Conservation (phyloP, 2,888 invertebrate species). For the Lysandra bellargus region DNA sequence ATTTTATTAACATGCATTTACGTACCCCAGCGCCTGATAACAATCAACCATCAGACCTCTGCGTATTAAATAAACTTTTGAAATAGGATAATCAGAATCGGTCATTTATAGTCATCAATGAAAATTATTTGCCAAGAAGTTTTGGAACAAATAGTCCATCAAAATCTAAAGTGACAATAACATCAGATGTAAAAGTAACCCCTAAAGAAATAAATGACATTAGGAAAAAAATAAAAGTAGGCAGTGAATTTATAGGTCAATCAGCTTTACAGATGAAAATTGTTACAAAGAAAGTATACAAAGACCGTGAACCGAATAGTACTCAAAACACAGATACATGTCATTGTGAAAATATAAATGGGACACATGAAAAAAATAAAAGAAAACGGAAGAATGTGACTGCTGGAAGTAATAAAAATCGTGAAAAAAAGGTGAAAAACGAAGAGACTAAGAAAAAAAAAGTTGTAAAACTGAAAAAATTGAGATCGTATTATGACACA, state of each 20-base stretch:
- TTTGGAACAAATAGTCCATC: constrained; percentile 2
- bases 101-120: constrained; percentile 12
- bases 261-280: constrained; percentile 30
- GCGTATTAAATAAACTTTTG: background rate
- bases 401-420: background rate
- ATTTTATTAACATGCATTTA: constrained; percentile 16
- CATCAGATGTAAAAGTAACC: constrained; percentile 1
- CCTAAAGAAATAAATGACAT: constrained; percentile 1
- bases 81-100: background rate
- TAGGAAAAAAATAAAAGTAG: constrained; percentile 17
- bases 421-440: constrained; percentile 25
- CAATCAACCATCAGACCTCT: background rate
- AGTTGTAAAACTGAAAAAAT: constrained; percentile 22
- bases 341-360: background rate
- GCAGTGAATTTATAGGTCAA: constrained; percentile 27
- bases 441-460: constrained; percentile 16
- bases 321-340: constrained; percentile 5
- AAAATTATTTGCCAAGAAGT: constrained; percentile 15
- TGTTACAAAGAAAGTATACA: constrained; percentile 17
- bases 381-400: constrained; percentile 20
- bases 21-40: constrained; percentile 13
- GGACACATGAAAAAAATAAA: constrained; percentile 22
- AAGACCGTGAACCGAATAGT: background rate
- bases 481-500: constrained; percentile 15
- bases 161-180: background rate